Conservation (phyloP, 2,113 vertebrate genomes). For the Grallaria varia region DNA sequence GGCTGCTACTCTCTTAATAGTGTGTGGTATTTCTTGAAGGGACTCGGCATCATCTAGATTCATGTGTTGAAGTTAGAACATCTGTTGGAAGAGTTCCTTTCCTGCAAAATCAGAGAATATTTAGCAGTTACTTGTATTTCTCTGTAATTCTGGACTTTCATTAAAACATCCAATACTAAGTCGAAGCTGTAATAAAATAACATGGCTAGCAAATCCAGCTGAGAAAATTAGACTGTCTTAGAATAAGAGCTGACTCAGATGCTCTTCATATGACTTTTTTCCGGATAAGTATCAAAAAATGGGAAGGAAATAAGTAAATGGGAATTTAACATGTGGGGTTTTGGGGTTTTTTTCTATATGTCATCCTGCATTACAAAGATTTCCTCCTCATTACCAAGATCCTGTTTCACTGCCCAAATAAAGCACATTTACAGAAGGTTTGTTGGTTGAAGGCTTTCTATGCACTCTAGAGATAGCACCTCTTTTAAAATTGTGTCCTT, state of each 20-base stretch:
- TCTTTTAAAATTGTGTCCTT: not conserved
- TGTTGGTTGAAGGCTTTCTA: not conserved
- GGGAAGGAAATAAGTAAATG: not conserved
- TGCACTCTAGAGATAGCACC: not conserved
- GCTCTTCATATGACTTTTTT: not conserved
- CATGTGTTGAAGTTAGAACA: not conserved
- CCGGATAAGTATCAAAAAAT: not conserved
- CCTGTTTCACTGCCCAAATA: not conserved
- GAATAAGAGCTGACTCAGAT: not conserved
- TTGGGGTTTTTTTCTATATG: not conserved
- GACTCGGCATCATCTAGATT: accelerated
- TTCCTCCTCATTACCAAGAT: not conserved
- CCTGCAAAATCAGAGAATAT: not conserved
- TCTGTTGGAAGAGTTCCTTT: not conserved
- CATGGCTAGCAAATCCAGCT: not conserved
- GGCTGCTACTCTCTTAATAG: not conserved
- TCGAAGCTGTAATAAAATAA: not conserved
- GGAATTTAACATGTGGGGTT: not conserved
- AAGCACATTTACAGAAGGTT: not conserved
- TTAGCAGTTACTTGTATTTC: not conserved
- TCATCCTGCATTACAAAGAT: not conserved
- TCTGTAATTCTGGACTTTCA: not conserved
- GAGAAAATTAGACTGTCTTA: not conserved
- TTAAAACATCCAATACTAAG: not conserved
- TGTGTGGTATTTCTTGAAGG: accelerated